phyloP scores from a whole-genome alignment of 2,888 invertebrate genomes.

The Deladenus siricidicola region DNA sequence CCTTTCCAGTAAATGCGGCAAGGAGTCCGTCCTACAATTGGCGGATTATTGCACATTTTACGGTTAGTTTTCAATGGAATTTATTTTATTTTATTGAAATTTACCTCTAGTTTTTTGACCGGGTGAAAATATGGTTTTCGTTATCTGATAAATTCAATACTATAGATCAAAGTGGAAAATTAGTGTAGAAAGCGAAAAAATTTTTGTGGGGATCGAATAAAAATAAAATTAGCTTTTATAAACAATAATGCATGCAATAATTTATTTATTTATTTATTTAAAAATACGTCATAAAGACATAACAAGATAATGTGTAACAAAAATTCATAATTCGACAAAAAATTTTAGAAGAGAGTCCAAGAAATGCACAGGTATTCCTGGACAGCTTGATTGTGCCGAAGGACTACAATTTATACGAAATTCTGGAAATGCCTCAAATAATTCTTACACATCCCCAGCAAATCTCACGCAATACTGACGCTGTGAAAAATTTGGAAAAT shows the following conservation, averaged over 20 bases:
- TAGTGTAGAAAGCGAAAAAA: too few relatives aligned
- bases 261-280: too few relatives aligned
- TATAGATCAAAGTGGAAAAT: too few relatives aligned
- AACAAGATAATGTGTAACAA: too few relatives aligned
- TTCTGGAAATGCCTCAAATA: background rate
- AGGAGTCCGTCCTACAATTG: constrained; percentile 19
- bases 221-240: too few relatives aligned
- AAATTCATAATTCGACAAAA: background rate
- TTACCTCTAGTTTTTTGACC: background rate
- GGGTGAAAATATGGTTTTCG: background rate
- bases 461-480: background rate
- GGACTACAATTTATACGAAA: constrained; percentile 11
- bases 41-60: constrained; percentile 35
- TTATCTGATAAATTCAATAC: too few relatives aligned
- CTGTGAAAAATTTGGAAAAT: background rate
- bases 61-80: constrained; percentile 18
- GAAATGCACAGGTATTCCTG: constrained; percentile 19
- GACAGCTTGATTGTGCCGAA: constrained; percentile 27
- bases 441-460: too few relatives aligned
- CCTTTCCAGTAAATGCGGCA: constrained; percentile 35
- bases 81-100: background rate
- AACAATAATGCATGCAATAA: too few relatives aligned
- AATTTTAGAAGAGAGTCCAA: constrained; percentile 9
- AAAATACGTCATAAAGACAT: too few relatives aligned
- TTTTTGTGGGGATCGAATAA: too few relatives aligned